Evolutionary conservation across 2,797 vertebrate species (phyloP).

Genomic region (Antrozous pallidus): DNA sequence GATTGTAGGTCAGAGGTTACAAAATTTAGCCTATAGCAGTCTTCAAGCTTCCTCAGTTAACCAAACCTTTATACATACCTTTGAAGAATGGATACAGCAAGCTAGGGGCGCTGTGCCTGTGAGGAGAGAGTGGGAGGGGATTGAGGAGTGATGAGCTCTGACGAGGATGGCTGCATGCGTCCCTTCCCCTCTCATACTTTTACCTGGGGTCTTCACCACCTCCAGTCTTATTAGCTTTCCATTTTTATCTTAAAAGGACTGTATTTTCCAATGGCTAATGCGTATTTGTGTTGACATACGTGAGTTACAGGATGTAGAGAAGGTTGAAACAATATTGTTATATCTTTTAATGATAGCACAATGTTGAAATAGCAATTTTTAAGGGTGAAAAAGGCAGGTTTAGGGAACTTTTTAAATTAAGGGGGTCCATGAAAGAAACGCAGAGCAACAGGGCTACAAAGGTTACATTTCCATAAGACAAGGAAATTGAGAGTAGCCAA

Average conservation of each 20-base stretch:
- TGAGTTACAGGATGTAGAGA: background rate
- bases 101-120: background rate
- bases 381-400: no score
- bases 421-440: no score
- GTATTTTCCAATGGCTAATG: background rate
- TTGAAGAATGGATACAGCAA: background rate
- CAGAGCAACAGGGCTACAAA: no score
- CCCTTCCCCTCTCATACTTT: background rate
- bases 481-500: no score
- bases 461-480: no score
- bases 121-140: background rate
- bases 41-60: background rate
- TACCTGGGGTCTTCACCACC: background rate
- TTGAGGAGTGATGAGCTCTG: no score
- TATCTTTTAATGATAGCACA: background rate
- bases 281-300: background rate
- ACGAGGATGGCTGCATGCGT: rapidly evolving
- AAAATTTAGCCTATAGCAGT: background rate
- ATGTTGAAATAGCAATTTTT: background rate
- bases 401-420: no score
- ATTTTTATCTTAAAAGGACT: background rate
- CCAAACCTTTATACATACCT: background rate
- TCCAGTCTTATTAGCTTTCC: background rate
- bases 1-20: background rate
- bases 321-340: background rate